Conservation (phyloP, 2,113 vertebrate species). For the Glaucomys volans region DNA sequence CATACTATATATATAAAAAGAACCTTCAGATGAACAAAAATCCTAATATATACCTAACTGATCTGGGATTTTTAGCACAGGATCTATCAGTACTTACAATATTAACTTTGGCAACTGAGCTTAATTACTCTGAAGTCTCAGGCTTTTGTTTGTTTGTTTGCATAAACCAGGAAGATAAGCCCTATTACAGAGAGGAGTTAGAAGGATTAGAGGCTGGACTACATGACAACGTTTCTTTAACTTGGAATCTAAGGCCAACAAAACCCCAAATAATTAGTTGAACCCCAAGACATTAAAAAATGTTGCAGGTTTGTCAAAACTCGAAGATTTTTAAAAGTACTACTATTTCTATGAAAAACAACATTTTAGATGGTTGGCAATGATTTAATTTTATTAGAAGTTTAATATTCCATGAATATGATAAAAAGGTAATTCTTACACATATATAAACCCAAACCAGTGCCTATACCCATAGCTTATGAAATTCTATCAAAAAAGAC, state of each 20-base stretch:
- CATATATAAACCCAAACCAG: neutral
- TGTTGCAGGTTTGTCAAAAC: neutral
- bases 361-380: neutral
- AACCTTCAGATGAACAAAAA: neutral
- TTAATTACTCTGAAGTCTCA: neutral
- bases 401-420: neutral
- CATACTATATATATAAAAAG: neutral
- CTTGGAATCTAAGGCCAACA: neutral
- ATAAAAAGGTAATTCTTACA: neutral
- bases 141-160: neutral
- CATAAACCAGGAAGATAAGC: neutral
- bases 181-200: neutral
- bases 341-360: neutral
- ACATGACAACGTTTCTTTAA: neutral
- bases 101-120: neutral
- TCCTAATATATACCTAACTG: neutral
- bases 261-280: neutral
- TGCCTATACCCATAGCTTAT: neutral
- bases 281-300: constrained; percentile 26
- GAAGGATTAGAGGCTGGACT: neutral
- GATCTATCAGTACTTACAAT: neutral
- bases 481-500: constrained; percentile 10
- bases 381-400: constrained; percentile 29
- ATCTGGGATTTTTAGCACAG: neutral
- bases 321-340: neutral